Evolutionary conservation across 2,797 vertebrate genomes (phyloP).

Genomic region (Clarias fuscus): DNA sequence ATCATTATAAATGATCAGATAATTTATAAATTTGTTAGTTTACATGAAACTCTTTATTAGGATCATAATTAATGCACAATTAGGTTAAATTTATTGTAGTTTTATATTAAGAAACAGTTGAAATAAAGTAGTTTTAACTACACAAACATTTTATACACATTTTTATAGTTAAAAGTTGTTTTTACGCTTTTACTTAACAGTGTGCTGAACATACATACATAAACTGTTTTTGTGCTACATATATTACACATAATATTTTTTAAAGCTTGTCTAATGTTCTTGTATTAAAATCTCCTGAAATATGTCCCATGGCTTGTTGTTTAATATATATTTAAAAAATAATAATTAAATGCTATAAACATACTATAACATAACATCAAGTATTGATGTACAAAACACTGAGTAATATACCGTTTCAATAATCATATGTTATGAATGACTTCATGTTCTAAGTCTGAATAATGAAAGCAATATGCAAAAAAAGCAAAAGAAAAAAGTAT

Average conservation of each 20-base stretch:
- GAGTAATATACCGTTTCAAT: not conserved
- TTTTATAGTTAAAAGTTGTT: not conserved
- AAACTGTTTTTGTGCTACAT: not conserved
- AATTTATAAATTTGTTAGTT: conserved; percentile 25
- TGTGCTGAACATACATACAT: not conserved
- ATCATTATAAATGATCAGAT: not conserved
- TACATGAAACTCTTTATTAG: conserved; percentile 34
- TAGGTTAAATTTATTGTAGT: conserved; percentile 2
- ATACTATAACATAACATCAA: too few relatives aligned
- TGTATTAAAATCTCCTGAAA: conserved; percentile 8
- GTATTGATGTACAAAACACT: not conserved
- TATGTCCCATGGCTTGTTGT: not conserved
- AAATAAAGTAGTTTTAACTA: not conserved
- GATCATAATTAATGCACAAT: conserved; percentile 36
- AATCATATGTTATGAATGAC: not conserved
- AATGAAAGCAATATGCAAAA: not conserved
- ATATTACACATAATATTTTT: not conserved
- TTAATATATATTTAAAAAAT: not conserved
- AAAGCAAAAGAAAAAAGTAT: too few relatives aligned
- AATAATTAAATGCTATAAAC: not conserved
- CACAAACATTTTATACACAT: not conserved
- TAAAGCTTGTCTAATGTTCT: conserved; percentile 1
- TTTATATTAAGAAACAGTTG: conserved; percentile 6
- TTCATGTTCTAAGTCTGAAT: not conserved
- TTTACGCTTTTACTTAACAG: not conserved